These are phyloP conservation scores for Eumaeus atala DNA, from an alignment of 1,140 invertebrate genomes.

Conservation along the genomic window DNA sequence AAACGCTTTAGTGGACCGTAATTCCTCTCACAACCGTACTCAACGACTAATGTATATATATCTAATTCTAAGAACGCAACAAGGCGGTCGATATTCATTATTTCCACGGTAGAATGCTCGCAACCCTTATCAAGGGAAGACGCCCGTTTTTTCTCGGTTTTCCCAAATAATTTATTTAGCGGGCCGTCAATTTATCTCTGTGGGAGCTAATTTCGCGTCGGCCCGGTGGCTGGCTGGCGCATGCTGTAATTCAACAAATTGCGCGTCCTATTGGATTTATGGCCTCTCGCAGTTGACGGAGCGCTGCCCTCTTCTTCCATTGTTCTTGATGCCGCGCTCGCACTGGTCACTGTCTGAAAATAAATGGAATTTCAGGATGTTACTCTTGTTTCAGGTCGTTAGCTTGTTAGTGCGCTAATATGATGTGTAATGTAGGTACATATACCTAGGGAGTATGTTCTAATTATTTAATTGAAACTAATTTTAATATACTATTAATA, in stretches of 20 bases:
- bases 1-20: slow-evolving; percentile 7
- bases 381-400: slow-evolving; percentile 24
- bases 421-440: too few species aligned
- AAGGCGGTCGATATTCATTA: slow-evolving; percentile 65
- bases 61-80: slow-evolving; percentile 21
- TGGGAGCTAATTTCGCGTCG: slow-evolving; percentile 71
- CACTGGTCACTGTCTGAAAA: slow-evolving; percentile 45
- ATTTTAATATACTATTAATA: too few species aligned
- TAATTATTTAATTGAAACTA: too few species aligned
- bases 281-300: slow-evolving; percentile 64
- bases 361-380: slow-evolving; percentile 47
- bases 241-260: slow-evolving; percentile 74
- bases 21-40: neutral
- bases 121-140: slow-evolving; percentile 73
- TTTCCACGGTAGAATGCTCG: slow-evolving; percentile 47
- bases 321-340: slow-evolving; percentile 65
- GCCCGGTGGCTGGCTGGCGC: slow-evolving; percentile 67
- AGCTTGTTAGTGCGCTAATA: slow-evolving; percentile 16
- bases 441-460: too few species aligned
- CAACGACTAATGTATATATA: slow-evolving; percentile 2
- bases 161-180: slow-evolving; percentile 75
- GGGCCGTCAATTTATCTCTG: slow-evolving; percentile 71
- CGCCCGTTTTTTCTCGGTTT: slow-evolving; percentile 72
- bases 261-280: slow-evolving; percentile 68
- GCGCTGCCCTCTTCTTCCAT: slow-evolving; percentile 57